Conservation (phyloP, 2,113 vertebrate species). For the Anas platyrhynchos region DNA sequence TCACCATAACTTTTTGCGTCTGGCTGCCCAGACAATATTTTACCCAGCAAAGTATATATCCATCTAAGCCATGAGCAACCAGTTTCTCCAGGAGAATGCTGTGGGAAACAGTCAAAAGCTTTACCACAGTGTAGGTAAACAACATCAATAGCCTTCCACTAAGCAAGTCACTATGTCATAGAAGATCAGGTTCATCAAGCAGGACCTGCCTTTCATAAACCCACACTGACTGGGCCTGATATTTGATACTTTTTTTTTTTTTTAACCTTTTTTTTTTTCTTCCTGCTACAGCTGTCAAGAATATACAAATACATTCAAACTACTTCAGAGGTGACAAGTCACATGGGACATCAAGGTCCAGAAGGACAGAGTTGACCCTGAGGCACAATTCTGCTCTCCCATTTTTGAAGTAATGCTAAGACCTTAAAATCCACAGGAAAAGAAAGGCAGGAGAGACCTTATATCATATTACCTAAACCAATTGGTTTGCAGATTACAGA, state of each 20-base stretch:
- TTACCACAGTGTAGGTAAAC: no score
- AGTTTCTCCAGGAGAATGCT: no score
- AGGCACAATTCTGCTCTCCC: neutral
- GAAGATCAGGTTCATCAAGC: no score
- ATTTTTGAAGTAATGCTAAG: neutral
- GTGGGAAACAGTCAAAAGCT: no score
- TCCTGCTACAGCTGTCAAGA: neutral
- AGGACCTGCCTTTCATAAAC: no score
- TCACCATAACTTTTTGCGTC: no score
- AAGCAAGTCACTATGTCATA: no score
- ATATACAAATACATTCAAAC: neutral
- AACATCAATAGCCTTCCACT: no score
- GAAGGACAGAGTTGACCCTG: neutral
- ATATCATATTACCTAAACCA: neutral
- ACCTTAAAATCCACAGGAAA: neutral
- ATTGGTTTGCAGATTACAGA: constrained; percentile 20
- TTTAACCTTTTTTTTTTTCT: neutral
- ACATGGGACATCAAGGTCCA: neutral
- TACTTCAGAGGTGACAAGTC: neutral
- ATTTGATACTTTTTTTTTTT: neutral
- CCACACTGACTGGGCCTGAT: no score
- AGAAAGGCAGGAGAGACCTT: neutral
- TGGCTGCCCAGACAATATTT: no score
- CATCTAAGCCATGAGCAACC: no score
- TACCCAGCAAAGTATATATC: no score